Evolutionary conservation across 2,888 invertebrate species (phyloP), one percentile per base, ranked within the genome.

Genomic region (Junonia oenone): DNA sequence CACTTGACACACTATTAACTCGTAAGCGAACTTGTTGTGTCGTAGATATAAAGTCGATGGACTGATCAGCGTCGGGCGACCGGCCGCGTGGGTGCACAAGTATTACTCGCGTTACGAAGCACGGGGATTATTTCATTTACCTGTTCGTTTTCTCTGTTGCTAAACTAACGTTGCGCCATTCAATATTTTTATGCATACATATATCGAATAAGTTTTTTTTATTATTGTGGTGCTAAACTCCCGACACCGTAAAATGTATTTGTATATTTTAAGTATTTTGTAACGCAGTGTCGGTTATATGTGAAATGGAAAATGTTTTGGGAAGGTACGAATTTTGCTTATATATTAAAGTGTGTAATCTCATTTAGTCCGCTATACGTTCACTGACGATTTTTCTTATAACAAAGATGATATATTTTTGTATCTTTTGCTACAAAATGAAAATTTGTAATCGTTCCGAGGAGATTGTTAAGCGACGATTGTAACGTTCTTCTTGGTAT

Each of bases 161-260:
- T 60, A 67, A 65, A 72, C 72, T 75, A 71, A 74, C 71, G 68
- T 70, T 63, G 68, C 72, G 71, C 75, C 73, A 69, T 68, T 71
- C 66, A 63, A 52, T 63, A 73, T 72, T 72, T 78, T 78, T 75
- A 73, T 73, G 63, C 76, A 75, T 71, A 68, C 72, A 73, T 74
- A 65, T 78, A 77, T 73, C 70, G 72, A 75, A 76, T 78, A 71
- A 71, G 78, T 78, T 72, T 71, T 76, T 81, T 76, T 81, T 40
- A 40, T 40, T 40, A 40, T 40, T 75, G 79, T 78, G 87, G 87
- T 87, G 88, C 88, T 86, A 82, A 68, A 69, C 77, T 78, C 67
- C 81, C 73, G 77, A 80, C 83, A 81, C 82, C 81, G 74, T 76
- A 79, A n/a, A 76, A 75, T 78, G 78, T 79, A 81, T 78, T 77